Evolutionary conservation across 2,888 invertebrate species (phyloP).

Genomic region (Drosophila buzzatii): DNA sequence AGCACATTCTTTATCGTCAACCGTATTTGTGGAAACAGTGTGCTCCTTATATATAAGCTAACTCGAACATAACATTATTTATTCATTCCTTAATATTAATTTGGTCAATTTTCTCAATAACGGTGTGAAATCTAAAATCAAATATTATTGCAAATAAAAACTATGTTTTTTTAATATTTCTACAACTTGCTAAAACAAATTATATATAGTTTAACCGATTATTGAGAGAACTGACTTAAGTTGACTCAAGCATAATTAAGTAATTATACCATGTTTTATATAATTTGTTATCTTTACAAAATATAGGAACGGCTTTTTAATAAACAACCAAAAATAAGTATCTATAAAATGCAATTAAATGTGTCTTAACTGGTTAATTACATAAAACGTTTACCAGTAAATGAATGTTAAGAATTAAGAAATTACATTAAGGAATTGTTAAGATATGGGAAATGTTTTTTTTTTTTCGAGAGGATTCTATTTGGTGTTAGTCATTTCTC

Average conservation of each 20-base stretch:
- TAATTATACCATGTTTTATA: slow-evolving; percentile 66
- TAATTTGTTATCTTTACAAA: slow-evolving; percentile 64
- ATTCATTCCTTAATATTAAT: slow-evolving; percentile 82
- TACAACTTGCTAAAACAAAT: slow-evolving; percentile 8
- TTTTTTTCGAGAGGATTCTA: background rate
- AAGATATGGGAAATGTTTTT: slow-evolving; percentile 3
- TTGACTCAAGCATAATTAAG: slow-evolving; percentile 69
- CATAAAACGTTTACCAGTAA: slow-evolving; percentile 19
- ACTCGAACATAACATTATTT: slow-evolving; percentile 76
- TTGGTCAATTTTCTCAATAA: slow-evolving; percentile 59
- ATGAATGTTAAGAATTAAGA: background rate
- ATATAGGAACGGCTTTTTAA: slow-evolving; percentile 71
- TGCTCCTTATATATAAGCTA: slow-evolving; percentile 68
- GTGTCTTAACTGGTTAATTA: slow-evolving; percentile 18
- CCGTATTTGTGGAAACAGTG: slow-evolving; percentile 59
- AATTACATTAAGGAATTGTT: background rate
- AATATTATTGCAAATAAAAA: slow-evolving; percentile 19
- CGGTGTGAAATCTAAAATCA: slow-evolving; percentile 42
- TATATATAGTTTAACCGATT: slow-evolving; percentile 33
- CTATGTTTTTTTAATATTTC: slow-evolving; percentile 17
- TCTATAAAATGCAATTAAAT: slow-evolving; percentile 22
- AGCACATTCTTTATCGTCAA: slow-evolving; percentile 42
- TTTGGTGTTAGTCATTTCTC: slow-evolving; percentile 1
- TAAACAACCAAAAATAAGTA: slow-evolving; percentile 73
- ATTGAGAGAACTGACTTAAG: slow-evolving; percentile 61